Evolutionary conservation across 2,888 invertebrate genomes (phyloP), one percentile per base, ranked within the genome.

Genomic region (Tuberolachnus salignus): DNA sequence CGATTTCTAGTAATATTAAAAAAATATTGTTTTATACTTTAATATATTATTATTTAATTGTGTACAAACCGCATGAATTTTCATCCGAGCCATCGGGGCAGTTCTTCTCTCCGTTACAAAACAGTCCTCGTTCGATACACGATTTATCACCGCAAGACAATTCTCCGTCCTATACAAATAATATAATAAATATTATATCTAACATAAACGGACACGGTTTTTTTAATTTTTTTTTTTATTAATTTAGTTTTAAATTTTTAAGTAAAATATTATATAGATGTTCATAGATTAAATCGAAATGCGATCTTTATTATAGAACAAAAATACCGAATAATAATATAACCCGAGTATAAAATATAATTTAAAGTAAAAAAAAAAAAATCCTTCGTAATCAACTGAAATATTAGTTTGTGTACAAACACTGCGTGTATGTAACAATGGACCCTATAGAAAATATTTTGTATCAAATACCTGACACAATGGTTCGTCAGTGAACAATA

Each of bases 41-140:
- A n/a, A n/a, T n/a, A n/a, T n/a, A n/a, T n/a, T n/a, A n/a, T n/a
- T n/a, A n/a, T n/a, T 66, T 66, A 49, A 49, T 23, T 23, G 19
- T n/a, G 23, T 66, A 66, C 93, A 90, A 86, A 95, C 95, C 94
- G 85, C 95, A 95, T 85, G 91, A 90, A 85, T 94, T 95, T 86
- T 95, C 95, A 84, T 95, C 95, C 44, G 94, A 95, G 71, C 94
- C 94, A 84, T 95, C 95, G 1, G 88, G 85, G 84, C 95, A 95
- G 86, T 95, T 94, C 85, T 92, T 93, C 85, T 94, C 94, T 72
- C 95, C 94, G 87, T 95, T 95, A 86, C 95, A 95, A 91, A 95
- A 95, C 70, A 95, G 91, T 16, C 94, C 94, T 74, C 94, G 89
- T 86, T 95, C 94, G 83, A 95, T 92, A 85, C 95, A 95, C 84